These are phyloP conservation scores for Protonemura montana DNA, from an alignment of 2,888 invertebrate genomes.

Conservation along the genomic window DNA sequence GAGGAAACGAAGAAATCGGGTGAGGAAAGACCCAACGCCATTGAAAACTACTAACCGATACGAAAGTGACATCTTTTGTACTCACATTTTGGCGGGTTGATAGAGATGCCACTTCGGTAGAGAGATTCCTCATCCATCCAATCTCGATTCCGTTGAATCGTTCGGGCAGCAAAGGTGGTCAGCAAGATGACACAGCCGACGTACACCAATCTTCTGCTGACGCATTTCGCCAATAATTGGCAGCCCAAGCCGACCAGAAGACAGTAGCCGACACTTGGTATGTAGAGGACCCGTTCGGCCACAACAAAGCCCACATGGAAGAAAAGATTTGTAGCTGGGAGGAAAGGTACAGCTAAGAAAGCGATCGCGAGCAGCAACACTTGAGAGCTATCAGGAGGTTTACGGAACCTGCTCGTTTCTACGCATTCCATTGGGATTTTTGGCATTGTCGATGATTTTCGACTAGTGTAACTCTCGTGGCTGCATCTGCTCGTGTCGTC, in stretches of 20 bases:
- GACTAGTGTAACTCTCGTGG: not conserved
- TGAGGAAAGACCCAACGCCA: no score
- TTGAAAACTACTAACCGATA: no score
- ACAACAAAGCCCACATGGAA: conserved; percentile 99
- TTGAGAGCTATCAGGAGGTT: conserved; percentile 55
- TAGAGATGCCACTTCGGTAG: conserved; percentile 86
- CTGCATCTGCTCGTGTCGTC: not conserved
- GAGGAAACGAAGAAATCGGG: no score
- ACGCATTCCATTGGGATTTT: not conserved
- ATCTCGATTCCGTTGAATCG: conserved; percentile 83
- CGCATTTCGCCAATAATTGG: conserved; percentile 55
- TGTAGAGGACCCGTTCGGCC: conserved; percentile 93
- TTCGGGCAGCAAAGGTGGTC: conserved; percentile 75
- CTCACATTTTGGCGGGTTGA: conserved; percentile 98
- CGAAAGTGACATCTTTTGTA: no score
- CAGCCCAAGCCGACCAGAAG: conserved; percentile 75
- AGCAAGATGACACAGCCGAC: conserved; percentile 67
- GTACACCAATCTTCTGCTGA: conserved; percentile 58
- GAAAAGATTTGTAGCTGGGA: conserved; percentile 94
- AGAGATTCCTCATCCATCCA: conserved; percentile 94
- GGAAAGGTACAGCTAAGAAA: conserved; percentile 88
- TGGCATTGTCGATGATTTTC: not conserved
- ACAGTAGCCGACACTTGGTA: conserved; percentile 96
- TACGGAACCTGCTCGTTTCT: not conserved
- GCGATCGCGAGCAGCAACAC: conserved; percentile 68